phyloP scores from a whole-genome alignment of 2,888 invertebrate species.

The Cybosia mesomella region DNA sequence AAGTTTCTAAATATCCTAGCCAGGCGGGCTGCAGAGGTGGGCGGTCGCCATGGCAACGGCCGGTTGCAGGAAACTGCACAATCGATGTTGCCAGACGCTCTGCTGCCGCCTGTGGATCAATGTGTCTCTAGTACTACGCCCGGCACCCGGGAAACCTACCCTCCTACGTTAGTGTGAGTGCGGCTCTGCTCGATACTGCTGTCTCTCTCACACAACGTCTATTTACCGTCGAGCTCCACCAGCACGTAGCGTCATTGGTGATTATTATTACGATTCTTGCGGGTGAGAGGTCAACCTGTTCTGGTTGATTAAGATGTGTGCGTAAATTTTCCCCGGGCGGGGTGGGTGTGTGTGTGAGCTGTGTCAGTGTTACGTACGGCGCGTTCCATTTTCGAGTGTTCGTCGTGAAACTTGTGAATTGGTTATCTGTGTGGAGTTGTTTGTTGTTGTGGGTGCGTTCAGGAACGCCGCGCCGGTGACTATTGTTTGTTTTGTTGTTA shows the following conservation, averaged over 20 bases:
- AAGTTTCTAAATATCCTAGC: conserved; percentile 69
- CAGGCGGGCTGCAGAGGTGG: conserved; percentile 75
- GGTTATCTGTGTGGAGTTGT: conserved; percentile 75
- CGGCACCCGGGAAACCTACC: conserved; percentile 81
- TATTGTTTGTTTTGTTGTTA: conserved; percentile 83
- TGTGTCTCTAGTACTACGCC: conserved; percentile 87
- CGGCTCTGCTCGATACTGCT: conserved; percentile 46
- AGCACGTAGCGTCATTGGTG: conserved; percentile 48
- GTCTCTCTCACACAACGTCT: conserved; percentile 60
- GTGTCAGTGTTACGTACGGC: conserved; percentile 68
- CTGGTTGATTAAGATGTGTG: conserved; percentile 62
- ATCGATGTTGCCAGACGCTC: conserved; percentile 86
- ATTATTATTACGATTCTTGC: conserved; percentile 42
- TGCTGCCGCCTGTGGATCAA: conserved; percentile 80
- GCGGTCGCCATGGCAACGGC: conserved; percentile 77
- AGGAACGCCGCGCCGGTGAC: conserved; percentile 60
- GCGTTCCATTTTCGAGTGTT: conserved; percentile 76
- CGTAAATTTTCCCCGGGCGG: conserved; percentile 72
- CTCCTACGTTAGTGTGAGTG: conserved; percentile 63
- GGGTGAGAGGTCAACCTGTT: conserved; percentile 60
- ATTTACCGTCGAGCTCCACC: conserved; percentile 57
- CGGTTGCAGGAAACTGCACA: conserved; percentile 86
- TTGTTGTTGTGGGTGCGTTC: conserved; percentile 69
- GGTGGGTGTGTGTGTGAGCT: conserved; percentile 63
- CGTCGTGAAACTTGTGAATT: conserved; percentile 81